These are phyloP conservation scores for Parazoanthus darwini DNA, from an alignment of 92 coral and sea anemone genomes.

Conservation along the genomic window DNA sequence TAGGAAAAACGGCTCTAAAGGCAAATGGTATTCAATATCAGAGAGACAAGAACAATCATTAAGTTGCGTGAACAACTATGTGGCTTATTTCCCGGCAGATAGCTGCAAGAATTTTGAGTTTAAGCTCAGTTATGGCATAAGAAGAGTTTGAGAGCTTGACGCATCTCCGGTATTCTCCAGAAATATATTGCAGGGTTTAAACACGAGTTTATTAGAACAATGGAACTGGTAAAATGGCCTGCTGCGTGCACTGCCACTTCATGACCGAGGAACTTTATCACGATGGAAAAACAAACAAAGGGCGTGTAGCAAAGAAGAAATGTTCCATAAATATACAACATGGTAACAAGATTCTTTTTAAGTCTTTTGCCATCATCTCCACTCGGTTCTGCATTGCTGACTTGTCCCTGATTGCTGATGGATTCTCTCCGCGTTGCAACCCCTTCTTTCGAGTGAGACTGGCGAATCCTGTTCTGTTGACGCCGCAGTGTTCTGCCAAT, in stretches of 20 bases:
- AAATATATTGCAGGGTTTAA: constrained; percentile 6
- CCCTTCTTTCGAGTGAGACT: background rate
- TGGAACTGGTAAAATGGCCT: background rate
- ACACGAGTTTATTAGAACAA: constrained; percentile 6
- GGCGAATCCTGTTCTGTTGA: background rate
- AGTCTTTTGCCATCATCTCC: background rate
- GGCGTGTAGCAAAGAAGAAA: constrained; percentile 6
- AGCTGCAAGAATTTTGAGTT: background rate
- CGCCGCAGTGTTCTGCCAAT: background rate
- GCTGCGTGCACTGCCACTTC: background rate
- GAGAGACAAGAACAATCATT: too few species aligned
- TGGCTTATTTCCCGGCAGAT: too few species aligned
- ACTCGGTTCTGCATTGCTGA: background rate
- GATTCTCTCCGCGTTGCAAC: background rate
- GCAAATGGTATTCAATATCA: too few species aligned
- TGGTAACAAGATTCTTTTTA: background rate
- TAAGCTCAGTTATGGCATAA: background rate
- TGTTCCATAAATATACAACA: constrained; percentile 9
- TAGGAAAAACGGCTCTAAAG: too few species aligned
- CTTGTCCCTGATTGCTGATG: background rate
- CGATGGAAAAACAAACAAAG: constrained; percentile 1
- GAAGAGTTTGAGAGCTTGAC: constrained; percentile 1
- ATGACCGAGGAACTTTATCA: background rate
- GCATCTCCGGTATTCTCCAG: constrained; percentile 24
- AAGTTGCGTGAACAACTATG: too few species aligned